Evolutionary conservation across 2,888 invertebrate genomes (phyloP), one percentile per base, ranked within the genome.

Genomic region (Toxonevra muliebris): DNA sequence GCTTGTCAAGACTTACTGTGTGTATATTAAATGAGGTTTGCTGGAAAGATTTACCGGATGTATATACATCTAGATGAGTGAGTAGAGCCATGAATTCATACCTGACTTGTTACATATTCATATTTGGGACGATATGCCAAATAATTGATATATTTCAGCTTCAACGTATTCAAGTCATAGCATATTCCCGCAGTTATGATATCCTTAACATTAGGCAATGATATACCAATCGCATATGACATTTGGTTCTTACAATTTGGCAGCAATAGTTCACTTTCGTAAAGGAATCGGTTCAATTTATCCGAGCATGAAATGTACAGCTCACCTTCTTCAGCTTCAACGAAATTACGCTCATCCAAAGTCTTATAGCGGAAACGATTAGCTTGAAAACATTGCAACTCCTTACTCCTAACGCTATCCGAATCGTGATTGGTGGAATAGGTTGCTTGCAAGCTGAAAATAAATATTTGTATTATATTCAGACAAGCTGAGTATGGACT

Each of bases 161-260:
- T 19, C 2, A 66, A 20, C 12, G 50, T 57, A n/a, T 66, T 57
- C 57, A 62, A 57, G 52, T 66, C 66, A 52, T 66, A 66, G 19
- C 66, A 66, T 41, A 66, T 61, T 11, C 61, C 61, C 15, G 66
- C 66, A 19, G 61, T 42, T 41, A 66, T 58, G 61, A 66, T 42
- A 50, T 66, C 61, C 30, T 57, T 41, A 8, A 50, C 57, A 52
- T 66, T 58, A 15, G 55, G 48, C 50, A 57, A 15, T 10, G 55
- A 55, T 7, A 61, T 10, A 11, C 66, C 66, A 40, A 66, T 66
- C 43, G 57, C 66, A 57, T 66, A 62, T 8, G 42, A 59, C 58
- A 62, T 43, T 8, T 58, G 61, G 12, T 50, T 13, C 3, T 52
- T 41, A 40, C 66, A 66, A n/a, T 57, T 57, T 10, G 66, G 66